A percentile compares a stretch with the other conserved stretches of the same genome.
phyloP scores from a whole-genome alignment of 2,113 vertebrate genomes.

The Hemiscyllium ocellatum region DNA sequence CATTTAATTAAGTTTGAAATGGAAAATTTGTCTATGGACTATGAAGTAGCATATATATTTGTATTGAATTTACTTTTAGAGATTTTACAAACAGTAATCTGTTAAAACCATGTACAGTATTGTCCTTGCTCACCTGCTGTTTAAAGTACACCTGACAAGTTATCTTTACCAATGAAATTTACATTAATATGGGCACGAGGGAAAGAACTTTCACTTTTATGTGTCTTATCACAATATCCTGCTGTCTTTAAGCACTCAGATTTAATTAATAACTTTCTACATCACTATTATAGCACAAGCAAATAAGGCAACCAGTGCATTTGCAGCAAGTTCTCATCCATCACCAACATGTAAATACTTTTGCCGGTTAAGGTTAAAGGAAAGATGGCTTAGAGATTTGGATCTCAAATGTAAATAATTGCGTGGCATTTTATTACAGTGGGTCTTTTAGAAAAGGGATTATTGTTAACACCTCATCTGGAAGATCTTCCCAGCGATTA shows the following conservation, averaged over 20 bases:
- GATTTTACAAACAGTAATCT: neutral
- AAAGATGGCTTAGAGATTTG: neutral
- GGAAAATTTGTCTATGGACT: no score
- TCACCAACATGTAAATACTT: neutral
- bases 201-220: neutral
- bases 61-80: no score
- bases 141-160: neutral
- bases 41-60: no score
- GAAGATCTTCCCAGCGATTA: neutral
- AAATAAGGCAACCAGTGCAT: neutral
- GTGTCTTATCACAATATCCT: neutral
- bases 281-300: neutral
- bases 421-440: neutral
- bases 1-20: no score
- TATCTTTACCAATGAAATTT: neutral
- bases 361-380: neutral
- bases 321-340: neutral
- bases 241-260: neutral
- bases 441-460: neutral
- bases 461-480: neutral
- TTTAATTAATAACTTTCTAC: neutral
- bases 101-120: neutral
- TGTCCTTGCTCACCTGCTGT: neutral
- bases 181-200: neutral
- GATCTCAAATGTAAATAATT: neutral